Conservation (phyloP, 1,140 invertebrate genomes). For the Solen grandis region DNA sequence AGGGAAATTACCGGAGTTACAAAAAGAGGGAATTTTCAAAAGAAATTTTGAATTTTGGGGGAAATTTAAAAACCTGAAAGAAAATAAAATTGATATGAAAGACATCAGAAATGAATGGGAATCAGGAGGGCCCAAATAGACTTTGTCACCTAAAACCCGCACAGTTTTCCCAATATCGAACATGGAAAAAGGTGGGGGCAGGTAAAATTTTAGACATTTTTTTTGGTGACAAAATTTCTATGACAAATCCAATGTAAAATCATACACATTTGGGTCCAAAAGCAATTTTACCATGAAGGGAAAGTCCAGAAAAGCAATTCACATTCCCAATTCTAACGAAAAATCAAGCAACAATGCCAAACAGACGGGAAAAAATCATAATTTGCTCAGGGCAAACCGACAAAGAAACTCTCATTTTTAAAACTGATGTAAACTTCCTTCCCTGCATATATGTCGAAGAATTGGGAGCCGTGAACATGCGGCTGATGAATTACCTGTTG, state of each 20-base stretch:
- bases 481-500: no score
- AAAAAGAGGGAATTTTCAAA: neutral
- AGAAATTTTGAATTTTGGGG: neutral
- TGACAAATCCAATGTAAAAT: neutral
- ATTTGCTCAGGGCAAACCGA: neutral
- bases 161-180: neutral
- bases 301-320: neutral
- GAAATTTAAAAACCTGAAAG: neutral
- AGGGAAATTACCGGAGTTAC: slow-evolving; percentile 1
- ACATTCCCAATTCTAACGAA: neutral
- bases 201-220: neutral
- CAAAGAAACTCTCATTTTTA: no score
- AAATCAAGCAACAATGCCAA: neutral
- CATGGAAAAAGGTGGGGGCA: neutral
- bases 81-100: neutral
- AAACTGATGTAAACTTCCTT: neutral
- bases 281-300: neutral
- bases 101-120: no score
- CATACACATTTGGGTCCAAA: neutral
- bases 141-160: neutral
- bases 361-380: neutral
- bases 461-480: no score
- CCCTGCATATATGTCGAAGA: neutral
- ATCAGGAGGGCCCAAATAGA: neutral
- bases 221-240: neutral